Base-by-base conservation (phyloP, 1,140 invertebrate genomes). In the Hycleus cichorii region DNA sequence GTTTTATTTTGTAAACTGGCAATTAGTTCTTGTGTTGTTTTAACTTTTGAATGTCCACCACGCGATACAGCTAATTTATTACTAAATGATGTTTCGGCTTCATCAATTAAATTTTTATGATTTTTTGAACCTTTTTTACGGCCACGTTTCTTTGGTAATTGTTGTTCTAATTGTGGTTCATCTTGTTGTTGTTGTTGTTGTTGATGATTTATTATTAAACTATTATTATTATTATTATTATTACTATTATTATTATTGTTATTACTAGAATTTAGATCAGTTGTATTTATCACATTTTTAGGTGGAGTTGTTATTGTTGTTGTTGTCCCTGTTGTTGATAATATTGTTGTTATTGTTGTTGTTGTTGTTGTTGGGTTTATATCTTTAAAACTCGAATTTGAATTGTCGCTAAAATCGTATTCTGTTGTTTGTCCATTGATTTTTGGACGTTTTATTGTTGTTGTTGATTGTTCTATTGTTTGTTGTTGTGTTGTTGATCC, bases 21-120 rank as follows among this genome's bases (percentile, higher is more conserved):
- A 50, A 92, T 78, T 12, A 93, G 71, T 70, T 93, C 87, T 65
- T 90, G 87, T 24, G 90, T 92, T 1, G 90, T 93, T 78, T 91
- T 92, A 1, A 92, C 80, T 77, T 90, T 83, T 58, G 84, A 81
- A 64, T 80, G 18, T 18, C 18, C 83, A 39, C 83, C 77, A 18
- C 80, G 78, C 42, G 82, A 79, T 62, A 81, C 80, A 39, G 81
- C 83, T 59, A 85, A 72, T 69, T 84, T 85, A 64, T 82, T 82
- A 62, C 82, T 83, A 38, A 86, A 73, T 0, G 66, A 69, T 7
- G 67, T 76, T 58, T 80, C 78, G 49, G 83, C 81, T 40, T 81
- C 78, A 42, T 76, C 70, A 4, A 76, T 47, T 6, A 75, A 60
- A 63, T 77, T 77, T 53, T 76, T 77, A 49, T 79, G 73, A 11